Evolutionary conservation across 2,888 invertebrate genomes (phyloP).

Genomic region (Oscheius onirici): DNA sequence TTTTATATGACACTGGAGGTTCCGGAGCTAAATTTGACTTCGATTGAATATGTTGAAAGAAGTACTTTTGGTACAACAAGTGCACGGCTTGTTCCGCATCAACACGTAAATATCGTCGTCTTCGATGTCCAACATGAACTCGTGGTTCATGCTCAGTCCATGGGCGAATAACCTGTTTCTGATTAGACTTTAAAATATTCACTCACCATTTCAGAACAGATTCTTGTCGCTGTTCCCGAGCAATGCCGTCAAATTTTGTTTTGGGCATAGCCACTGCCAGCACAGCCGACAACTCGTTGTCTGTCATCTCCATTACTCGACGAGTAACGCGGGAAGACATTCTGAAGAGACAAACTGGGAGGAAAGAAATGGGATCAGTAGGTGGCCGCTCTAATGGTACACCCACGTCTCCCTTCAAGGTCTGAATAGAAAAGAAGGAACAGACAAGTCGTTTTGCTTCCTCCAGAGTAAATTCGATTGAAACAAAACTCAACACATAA

Average conservation of each 20-base stretch:
- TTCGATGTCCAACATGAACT: conserved; percentile 46
- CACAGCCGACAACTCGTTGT: conserved; percentile 38
- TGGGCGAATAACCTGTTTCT: conserved; percentile 51
- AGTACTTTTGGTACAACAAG: conserved; percentile 47
- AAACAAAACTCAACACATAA: neutral
- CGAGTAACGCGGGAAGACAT: conserved; percentile 27
- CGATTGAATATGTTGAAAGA: neutral
- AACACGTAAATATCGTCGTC: conserved; percentile 44
- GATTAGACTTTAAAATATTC: neutral
- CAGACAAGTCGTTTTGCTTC: neutral
- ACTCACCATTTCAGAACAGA: conserved; percentile 49
- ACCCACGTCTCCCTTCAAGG: neutral
- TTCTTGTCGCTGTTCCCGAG: conserved; percentile 42
- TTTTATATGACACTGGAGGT: conserved; percentile 13
- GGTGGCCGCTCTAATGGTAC: neutral
- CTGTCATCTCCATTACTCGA: conserved; percentile 42
- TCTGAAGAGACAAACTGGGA: neutral
- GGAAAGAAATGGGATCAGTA: neutral
- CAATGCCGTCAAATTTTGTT: conserved; percentile 36
- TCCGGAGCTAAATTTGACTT: conserved; percentile 5
- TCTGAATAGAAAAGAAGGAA: neutral
- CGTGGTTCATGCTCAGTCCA: conserved; percentile 50
- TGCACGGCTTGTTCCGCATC: conserved; percentile 46
- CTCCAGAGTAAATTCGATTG: too few relatives aligned
- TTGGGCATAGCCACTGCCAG: conserved; percentile 43